Base-by-base conservation (phyloP, 2,888 invertebrate genomes). In the Glyphotaelius pellucidus region DNA sequence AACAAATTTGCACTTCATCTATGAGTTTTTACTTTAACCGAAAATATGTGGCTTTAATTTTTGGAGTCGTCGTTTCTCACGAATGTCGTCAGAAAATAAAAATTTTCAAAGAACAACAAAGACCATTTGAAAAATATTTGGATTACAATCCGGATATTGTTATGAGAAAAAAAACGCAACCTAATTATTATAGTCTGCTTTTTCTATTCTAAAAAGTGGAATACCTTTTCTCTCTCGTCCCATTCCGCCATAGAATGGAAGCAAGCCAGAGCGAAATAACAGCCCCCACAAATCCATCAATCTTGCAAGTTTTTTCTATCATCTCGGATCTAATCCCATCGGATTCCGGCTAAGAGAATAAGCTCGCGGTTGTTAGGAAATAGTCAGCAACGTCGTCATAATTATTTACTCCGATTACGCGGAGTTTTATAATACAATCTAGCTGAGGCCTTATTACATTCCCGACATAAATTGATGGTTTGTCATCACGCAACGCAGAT, bases 401-500 rank as follows among this genome's bases (percentile, higher is more conserved):
- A 67, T 30, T 67, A 35, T 79, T 52, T 67, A 88, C 9, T 88
- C 67, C 30, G 88, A 88, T 52, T 87, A 67, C 67, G 35, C 52
- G 25, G 30, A 31, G 14, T 67, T 88, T 52, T 52, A 67, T 52
- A 67, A 30, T 31, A 88, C 88, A 52, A 85, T 85, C 85, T 67
- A 67, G 30, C 88, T 19, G 67, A 15, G 30, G 30, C 31, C 25
- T 67, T 88, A 67, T 88, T 88, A 88, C 52, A 15, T 88, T 32
- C 85, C 85, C 19, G 12, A n/a, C 85, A 85, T 85, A 32, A 88
- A 88, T 88, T 47, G 47, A 88, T 88, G 52, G 31, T 30, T 88
- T 67, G 88, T 67, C 88, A 52, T 31, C 88, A 88, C 88, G 88
- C 88, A 9, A 52, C 67, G 88, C 88, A 52, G 52, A 88, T 88